Base-by-base conservation (phyloP, 2,113 vertebrate genomes). In the Oncorhynchus gorbuscha region DNA sequence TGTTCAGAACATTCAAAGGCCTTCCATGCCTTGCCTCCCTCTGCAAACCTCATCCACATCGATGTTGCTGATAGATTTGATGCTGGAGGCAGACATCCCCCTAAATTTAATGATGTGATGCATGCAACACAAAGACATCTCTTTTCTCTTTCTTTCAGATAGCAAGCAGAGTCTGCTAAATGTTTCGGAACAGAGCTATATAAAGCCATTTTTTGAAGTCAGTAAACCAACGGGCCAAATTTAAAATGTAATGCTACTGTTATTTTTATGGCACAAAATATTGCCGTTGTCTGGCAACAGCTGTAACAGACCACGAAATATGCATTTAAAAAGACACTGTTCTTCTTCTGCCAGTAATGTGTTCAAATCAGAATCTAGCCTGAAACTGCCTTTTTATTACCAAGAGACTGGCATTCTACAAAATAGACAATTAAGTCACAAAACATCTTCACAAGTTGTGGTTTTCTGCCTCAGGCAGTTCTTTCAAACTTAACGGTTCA, bases 121-220 rank as follows among this genome's bases (percentile, higher is more conserved):
- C 39, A 45, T 18, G 64, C 28, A 55, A 67, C 49, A 12, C 28
- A 76, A 20, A 51, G 49, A 59, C 45, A n/a, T 69, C 28, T 59
- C 66, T 45, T 45, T 12, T 45, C 39, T 45, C 39, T 16, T 59
- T 35, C 48, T 74, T 28, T 55, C n/a, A 39, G 51, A 26, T 6
- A 18, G 64, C 18, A 8, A 58, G 49, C n/a, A 73, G 49, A 35
- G 35, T 73, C 9, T 45, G 70, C 55, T 79, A 67, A 76, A 70
- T 76, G 70, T 79, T 9, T 51, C 62, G 71, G 70, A 79, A 76
- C 49, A 69, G 58, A 82, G 77, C 71, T 64, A 72, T 79, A 35
- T 62, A 77, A 69, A 51, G 55, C 51, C 62, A 75, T 72, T 45
- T 45, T 75, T 39, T 48, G 58, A 69, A 78, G 20, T 76, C 45